A percentile compares a stretch with the other conserved stretches of the same genome.
phyloP scores from a whole-genome alignment of 1,140 invertebrate genomes.

The Drosophila setifemur region DNA sequence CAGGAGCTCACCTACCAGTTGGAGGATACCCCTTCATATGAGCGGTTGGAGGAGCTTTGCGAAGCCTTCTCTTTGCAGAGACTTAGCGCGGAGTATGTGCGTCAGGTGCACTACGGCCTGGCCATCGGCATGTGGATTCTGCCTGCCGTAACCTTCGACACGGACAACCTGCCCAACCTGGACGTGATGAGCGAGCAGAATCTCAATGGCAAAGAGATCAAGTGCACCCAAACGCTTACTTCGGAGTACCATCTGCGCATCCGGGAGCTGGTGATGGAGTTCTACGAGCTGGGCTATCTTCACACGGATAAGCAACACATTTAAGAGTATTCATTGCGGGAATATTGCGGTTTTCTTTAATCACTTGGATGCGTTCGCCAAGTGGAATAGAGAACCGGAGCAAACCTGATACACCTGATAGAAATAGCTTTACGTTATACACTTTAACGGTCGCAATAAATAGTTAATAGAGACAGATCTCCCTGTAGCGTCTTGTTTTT shows the following conservation, averaged over 20 bases:
- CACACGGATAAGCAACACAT: conserved; percentile 1
- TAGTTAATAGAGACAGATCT: conserved; percentile 5
- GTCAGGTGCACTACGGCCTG: conserved; percentile 73
- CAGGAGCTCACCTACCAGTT: conserved; percentile 54
- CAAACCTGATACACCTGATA: too few species aligned
- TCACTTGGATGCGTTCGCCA: too few species aligned
- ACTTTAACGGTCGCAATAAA: conserved; percentile 20
- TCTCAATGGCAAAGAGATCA: conserved; percentile 68
- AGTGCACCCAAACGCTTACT: conserved; percentile 71
- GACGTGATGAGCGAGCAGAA: conserved; percentile 74
- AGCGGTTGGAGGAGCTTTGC: conserved; percentile 40
- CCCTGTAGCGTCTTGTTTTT: conserved; percentile 26
- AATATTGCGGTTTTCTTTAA: too few species aligned
- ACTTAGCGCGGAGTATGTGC: conserved; percentile 67
- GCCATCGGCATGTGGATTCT: conserved; percentile 80
- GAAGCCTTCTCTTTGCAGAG: conserved; percentile 61
- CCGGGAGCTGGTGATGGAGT: conserved; percentile 72
- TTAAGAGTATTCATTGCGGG: conserved; percentile 19
- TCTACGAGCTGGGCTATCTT: conserved; percentile 77
- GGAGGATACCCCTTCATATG: conserved; percentile 34
- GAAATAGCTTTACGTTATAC: conserved; percentile 4
- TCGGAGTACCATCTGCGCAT: conserved; percentile 75
- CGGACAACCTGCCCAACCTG: conserved; percentile 75
- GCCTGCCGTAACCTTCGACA: conserved; percentile 78
- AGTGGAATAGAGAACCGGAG: too few species aligned